Evolutionary conservation across 2,797 vertebrate genomes (phyloP), one percentile per base, ranked within the genome.

Genomic region (Crenuchus spilurus): DNA sequence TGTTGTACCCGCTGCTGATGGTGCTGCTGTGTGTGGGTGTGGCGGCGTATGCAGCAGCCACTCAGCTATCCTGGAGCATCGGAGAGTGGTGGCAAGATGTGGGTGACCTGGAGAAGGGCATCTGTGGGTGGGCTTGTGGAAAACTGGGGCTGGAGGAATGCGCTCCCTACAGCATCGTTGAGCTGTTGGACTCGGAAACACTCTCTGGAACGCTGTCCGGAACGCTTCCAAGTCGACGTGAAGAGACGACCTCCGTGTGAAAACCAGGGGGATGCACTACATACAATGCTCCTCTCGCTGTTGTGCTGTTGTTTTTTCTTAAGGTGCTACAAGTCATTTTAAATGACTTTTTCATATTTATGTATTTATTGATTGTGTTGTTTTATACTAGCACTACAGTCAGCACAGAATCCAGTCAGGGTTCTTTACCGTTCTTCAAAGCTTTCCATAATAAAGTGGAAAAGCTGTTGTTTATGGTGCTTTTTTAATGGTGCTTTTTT

Each of bases 71-170:
- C 0, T 95, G 94, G 94, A 93, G 91, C 55, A 93, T 94, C 81
- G 92, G 80, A 9, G 90, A 91, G 20, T 95, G 94, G 94, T 95
- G 94, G 94, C 89, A 63, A 11, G 89, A 91, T 5, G 94, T 92
- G 68, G 88, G 87, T 55, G 94, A 95, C 81, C 92, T 94, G 88
- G 94, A 95, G 87, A 95, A 95, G 80, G 94, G 94, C 26, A 94
- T 95, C 83, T 95, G 92, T 67, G 94, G 94, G 58, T 95, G 94
- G 94, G 87, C 94, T 10, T 94, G 94, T 74, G 94, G 93, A 75
- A 94, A 93, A 80, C 84, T 95, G 49, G 94, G 93, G 18, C 86
- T 95, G 72, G 94, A 95, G 83, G 94, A 95, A 69, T 95, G 94
- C 61, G 94, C 94, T 51, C 94, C 94, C 0, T 95, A 95, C 55